Percentiles rank a stretch among this genome's conserved stretches.
These are phyloP conservation scores for Dynastes hyllus DNA, from an alignment of 2,888 invertebrate species.

Conservation along the genomic window DNA sequence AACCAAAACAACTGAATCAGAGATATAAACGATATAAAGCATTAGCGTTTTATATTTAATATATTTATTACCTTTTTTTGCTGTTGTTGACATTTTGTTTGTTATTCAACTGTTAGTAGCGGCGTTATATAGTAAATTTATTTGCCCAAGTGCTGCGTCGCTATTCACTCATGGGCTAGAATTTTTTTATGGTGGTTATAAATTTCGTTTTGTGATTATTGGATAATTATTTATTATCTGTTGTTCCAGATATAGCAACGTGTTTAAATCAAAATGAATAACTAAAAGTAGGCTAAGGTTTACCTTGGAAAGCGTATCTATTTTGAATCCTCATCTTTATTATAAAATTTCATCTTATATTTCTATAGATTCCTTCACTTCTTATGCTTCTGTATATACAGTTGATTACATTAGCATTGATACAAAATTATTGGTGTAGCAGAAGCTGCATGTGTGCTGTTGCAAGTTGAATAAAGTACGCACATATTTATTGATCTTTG, in stretches of 20 bases:
- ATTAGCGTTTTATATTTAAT: conserved; percentile 34
- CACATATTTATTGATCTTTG: too few species aligned
- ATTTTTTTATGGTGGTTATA: conserved; percentile 1
- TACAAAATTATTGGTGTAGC: too few species aligned
- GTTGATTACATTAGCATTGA: too few species aligned
- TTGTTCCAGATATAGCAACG: background rate
- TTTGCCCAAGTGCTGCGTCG: background rate
- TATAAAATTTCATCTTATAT: too few species aligned
- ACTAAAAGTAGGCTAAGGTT: too few species aligned
- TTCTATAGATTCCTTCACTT: too few species aligned
- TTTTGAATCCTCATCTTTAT: too few species aligned
- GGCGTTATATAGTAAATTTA: background rate
- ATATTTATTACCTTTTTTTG: conserved; percentile 23
- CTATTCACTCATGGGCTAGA: background rate
- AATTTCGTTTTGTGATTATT: conserved; percentile 4
- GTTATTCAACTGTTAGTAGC: conserved; percentile 29
- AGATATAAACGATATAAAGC: conserved; percentile 21
- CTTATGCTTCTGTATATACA: too few species aligned
- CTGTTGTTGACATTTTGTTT: conserved; percentile 27
- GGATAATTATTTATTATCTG: conserved; percentile 8
- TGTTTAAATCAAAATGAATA: too few species aligned
- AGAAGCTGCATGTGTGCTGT: too few species aligned
- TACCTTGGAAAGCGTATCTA: too few species aligned
- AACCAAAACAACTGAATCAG: conserved; percentile 43
- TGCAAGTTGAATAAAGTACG: too few species aligned